Evolutionary conservation across 2,113 vertebrate species (phyloP).

Genomic region (Oreamnos americanus): DNA sequence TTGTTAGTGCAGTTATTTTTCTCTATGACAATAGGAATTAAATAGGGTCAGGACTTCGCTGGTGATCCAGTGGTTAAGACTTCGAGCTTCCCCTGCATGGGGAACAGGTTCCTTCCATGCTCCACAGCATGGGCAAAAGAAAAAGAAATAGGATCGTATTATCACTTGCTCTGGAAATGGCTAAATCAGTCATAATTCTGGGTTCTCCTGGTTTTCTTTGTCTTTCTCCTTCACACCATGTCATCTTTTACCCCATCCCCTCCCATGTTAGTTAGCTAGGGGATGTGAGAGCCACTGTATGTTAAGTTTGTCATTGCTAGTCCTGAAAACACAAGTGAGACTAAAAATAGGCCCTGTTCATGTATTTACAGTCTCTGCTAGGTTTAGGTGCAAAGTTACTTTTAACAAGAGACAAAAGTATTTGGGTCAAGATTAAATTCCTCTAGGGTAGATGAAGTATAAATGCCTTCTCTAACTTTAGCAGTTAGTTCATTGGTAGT

Average conservation of each 20-base stretch:
- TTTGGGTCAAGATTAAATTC: background rate
- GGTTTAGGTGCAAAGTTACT: background rate
- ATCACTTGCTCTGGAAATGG: background rate
- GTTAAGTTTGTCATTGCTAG: background rate
- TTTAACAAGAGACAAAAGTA: background rate
- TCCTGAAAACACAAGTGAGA: background rate
- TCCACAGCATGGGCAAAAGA: background rate
- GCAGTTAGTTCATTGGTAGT: background rate
- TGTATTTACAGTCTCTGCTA: background rate
- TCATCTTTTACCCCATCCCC: fast-evolving
- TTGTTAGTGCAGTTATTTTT: background rate
- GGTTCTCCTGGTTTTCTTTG: background rate
- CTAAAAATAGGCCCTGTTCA: background rate
- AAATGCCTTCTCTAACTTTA: background rate
- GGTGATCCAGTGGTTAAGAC: background rate
- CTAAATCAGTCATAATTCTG: background rate
- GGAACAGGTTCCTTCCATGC: background rate
- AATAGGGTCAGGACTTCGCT: background rate
- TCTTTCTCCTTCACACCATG: background rate
- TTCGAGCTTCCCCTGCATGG: background rate
- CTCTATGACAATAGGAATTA: background rate
- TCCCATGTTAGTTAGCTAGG: background rate
- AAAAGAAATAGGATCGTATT: background rate
- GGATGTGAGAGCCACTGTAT: background rate
- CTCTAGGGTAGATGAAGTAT: background rate